phyloP scores from a whole-genome alignment of 2,797 vertebrate genomes.

The Phataginus tetradactyla region DNA sequence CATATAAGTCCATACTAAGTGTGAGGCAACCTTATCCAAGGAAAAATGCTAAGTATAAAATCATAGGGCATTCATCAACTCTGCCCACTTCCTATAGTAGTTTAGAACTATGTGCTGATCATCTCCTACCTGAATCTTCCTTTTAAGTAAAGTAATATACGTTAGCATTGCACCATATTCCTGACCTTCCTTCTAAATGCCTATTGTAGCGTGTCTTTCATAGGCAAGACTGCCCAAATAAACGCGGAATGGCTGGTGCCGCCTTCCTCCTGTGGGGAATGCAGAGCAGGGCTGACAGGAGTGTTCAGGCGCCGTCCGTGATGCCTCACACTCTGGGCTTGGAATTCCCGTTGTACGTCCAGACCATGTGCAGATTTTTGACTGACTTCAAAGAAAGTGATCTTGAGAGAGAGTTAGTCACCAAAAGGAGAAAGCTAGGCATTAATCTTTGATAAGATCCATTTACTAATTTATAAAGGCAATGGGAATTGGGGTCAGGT shows the following conservation, averaged over 20 bases:
- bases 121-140: neutral
- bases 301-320: too few species aligned
- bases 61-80: neutral
- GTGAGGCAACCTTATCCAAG: neutral
- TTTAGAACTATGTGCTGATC: neutral
- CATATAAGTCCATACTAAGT: neutral
- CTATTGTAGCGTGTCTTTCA: neutral
- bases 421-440: constrained; percentile 46
- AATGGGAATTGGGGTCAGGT: constrained; percentile 38
- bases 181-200: neutral
- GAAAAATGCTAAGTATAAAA: neutral
- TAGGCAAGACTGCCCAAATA: neutral
- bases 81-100: neutral
- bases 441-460: constrained; percentile 67
- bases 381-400: constrained; percentile 56
- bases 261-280: neutral
- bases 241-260: neutral
- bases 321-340: neutral
- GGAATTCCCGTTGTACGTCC: neutral
- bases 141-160: neutral
- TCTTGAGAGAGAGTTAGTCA: constrained; percentile 51
- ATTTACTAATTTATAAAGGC: constrained; percentile 75
- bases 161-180: neutral
- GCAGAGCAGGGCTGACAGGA: neutral
- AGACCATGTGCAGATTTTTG: neutral